phyloP scores from a whole-genome alignment of 1,140 invertebrate species.

The Caenorhabditis latens region DNA sequence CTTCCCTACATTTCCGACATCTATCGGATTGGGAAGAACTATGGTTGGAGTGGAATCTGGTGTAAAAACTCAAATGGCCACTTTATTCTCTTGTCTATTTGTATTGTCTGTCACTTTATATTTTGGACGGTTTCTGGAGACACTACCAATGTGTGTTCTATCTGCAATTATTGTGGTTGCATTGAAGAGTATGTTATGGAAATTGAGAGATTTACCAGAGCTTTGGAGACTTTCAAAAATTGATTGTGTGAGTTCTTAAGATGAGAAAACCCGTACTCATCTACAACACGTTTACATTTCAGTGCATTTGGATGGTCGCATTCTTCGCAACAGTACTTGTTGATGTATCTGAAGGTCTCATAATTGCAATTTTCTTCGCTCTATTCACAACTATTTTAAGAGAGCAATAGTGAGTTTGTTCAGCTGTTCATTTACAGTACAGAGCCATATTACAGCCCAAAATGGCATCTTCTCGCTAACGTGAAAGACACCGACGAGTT shows the following conservation, averaged over 20 bases:
- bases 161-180: slow-evolving; percentile 74
- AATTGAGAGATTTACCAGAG: slow-evolving; percentile 69
- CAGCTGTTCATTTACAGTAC: slow-evolving; percentile 30
- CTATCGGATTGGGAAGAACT: slow-evolving; percentile 75
- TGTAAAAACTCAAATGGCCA: slow-evolving; percentile 68
- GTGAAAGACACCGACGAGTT: slow-evolving; percentile 74
- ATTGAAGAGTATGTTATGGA: slow-evolving; percentile 73
- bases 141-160: slow-evolving; percentile 76
- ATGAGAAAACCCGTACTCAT: neutral
- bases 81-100: slow-evolving; percentile 71
- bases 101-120: slow-evolving; percentile 73
- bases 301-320: slow-evolving; percentile 75
- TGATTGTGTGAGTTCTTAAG: slow-evolving; percentile 72
- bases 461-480: slow-evolving; percentile 76
- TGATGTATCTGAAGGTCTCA: slow-evolving; percentile 64
- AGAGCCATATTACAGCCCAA: slow-evolving; percentile 64
- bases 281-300: neutral
- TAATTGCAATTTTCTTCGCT: slow-evolving; percentile 72
- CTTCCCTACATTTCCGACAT: slow-evolving; percentile 75
- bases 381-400: slow-evolving; percentile 75
- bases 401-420: slow-evolving; percentile 63
- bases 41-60: slow-evolving; percentile 76
- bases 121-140: slow-evolving; percentile 70
- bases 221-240: slow-evolving; percentile 77
- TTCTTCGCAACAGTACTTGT: slow-evolving; percentile 66